Base-by-base conservation (phyloP, 2,888 invertebrate genomes). In the Meteorus cinctellus region DNA sequence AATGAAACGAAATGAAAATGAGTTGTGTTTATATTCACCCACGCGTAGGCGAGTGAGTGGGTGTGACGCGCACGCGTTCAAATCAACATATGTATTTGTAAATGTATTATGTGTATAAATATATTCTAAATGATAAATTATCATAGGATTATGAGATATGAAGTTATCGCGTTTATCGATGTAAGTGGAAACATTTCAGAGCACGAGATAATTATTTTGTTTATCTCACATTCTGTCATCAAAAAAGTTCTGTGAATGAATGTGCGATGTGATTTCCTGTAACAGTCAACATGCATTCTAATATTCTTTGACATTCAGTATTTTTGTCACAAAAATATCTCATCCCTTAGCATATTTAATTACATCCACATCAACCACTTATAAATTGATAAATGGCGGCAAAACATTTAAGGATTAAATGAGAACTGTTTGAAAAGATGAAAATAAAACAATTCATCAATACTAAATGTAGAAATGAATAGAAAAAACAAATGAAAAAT, bases 1-100 rank as follows among this genome's bases (percentile, higher is more conserved):
- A 16, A 69, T 55, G 69, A 70, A 34, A 70, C 16, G 19, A 70
- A 59, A 70, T 70, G 34, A 59, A 34, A 70, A 51, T 51, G 34
- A 36, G n/a, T 55, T 31, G 69, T 59, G 36, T 70, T 68, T 70
- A 70, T 36, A 34, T 59, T 59, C 27, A 31, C 14, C 29, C 34
- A 70, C 69, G 31, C 34, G 48, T 51, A 31, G 48, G 24, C 31
- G 29, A 34, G 36, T 70, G 59, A 12, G 69, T 70, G n/a, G 34
- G n/a, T 34, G 24, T 59, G 69, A 29, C 29, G 27, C 51, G 68
- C 68, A 68, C 48, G 48, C 51, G 68, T 36, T 36, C n/a, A 19
- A 34, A 65, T 4, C 5, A 36, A 65, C 12, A 65, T 19, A 29
- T 62, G 62, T 62, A 62, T 62, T 14, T 62, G 14, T 62, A n/a